Conservation (phyloP, 2,888 invertebrate genomes). For the Arge pagana region DNA sequence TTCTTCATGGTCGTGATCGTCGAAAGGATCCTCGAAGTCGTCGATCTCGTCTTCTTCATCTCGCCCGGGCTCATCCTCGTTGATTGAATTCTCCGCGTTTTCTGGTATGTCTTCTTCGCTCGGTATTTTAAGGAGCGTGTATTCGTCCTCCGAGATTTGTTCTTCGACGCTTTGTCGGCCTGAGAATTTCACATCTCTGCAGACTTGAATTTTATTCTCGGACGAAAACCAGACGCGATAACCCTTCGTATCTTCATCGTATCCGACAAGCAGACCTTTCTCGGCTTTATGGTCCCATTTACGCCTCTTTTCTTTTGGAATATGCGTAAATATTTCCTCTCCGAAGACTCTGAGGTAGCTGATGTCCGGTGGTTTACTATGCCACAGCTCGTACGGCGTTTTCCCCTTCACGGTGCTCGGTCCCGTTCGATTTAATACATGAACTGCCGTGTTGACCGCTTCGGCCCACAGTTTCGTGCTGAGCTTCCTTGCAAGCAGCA, state of each 20-base stretch:
- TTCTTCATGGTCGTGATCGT: not conserved
- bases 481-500: slow-evolving; percentile 32
- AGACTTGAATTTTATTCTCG: slow-evolving; percentile 3
- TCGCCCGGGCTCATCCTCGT: slow-evolving; percentile 1
- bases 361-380: slow-evolving; percentile 26
- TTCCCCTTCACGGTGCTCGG: slow-evolving; percentile 35
- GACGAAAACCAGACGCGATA: slow-evolving; percentile 38
- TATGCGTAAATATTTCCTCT: slow-evolving; percentile 39
- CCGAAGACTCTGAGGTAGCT: slow-evolving; percentile 36
- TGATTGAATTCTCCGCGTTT: not conserved
- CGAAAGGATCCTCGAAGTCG: not conserved
- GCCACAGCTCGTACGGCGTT: slow-evolving; percentile 43
- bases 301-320: slow-evolving; percentile 39
- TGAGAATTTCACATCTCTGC: slow-evolving; percentile 22
- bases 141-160: not conserved
- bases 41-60: slow-evolving; percentile 3
- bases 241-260: slow-evolving; percentile 38
- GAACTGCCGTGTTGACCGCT: slow-evolving; percentile 47
- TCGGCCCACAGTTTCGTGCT: slow-evolving; percentile 49
- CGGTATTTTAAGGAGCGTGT: not conserved
- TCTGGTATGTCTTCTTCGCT: not conserved
- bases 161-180: not conserved
- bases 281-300: slow-evolving; percentile 29
- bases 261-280: slow-evolving; percentile 40
- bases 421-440: slow-evolving; percentile 45